phyloP scores from a whole-genome alignment of 2,797 vertebrate species.

The Ispidina lecontei region DNA sequence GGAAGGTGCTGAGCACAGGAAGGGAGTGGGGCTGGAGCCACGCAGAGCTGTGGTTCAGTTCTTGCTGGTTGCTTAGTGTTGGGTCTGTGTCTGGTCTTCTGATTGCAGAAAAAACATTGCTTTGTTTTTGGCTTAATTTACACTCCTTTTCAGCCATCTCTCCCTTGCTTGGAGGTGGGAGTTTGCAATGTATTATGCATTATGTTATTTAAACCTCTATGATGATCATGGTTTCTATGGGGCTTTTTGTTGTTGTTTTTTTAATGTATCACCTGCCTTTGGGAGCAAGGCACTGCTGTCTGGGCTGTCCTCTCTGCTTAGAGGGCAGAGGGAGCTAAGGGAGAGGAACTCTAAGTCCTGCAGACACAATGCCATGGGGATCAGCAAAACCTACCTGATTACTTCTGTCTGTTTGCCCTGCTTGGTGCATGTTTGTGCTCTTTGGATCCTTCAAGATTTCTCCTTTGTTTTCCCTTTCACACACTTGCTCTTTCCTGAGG shows the following conservation, averaged over 20 bases:
- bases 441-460: background rate
- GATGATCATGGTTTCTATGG: background rate
- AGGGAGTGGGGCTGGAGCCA: background rate
- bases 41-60: background rate
- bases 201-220: conserved; percentile 34
- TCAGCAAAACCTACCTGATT: background rate
- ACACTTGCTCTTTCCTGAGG: background rate
- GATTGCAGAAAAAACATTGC: background rate
- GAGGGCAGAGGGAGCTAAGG: background rate
- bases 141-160: conserved; percentile 22
- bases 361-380: background rate
- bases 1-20: background rate
- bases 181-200: conserved; percentile 51
- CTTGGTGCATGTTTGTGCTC: background rate
- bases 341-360: background rate
- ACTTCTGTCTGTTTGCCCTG: background rate
- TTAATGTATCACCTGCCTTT: background rate
- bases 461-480: background rate
- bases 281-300: background rate
- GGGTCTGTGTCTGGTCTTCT: background rate
- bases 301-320: background rate
- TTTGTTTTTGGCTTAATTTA: conserved; percentile 40
- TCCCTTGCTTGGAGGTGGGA: background rate
- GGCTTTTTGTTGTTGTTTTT: background rate
- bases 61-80: background rate